phyloP scores from a whole-genome alignment of 2,797 vertebrate genomes.

The Xenopus petersii region DNA sequence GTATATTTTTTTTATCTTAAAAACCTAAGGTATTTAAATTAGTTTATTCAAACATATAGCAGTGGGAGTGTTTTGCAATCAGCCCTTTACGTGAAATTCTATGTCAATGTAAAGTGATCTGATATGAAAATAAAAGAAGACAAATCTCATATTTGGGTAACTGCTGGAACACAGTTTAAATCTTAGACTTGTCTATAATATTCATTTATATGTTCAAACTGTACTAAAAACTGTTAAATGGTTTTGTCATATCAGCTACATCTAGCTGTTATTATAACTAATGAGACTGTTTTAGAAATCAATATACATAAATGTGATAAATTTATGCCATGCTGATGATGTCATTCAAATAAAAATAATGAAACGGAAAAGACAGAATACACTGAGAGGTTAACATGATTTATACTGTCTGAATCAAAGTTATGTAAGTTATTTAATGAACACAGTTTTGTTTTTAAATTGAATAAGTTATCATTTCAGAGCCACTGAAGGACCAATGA shows the following conservation, averaged over 20 bases:
- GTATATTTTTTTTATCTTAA: no score
- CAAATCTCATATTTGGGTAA: conserved; percentile 77
- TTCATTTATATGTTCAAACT: conserved; percentile 82
- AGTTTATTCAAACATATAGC: no score
- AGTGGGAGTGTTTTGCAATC: no score
- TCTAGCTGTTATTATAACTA: conserved; percentile 94
- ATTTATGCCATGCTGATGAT: conserved; percentile 79
- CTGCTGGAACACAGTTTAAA: conserved; percentile 91
- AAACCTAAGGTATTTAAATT: no score
- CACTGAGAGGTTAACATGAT: conserved; percentile 75
- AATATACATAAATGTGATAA: conserved; percentile 90
- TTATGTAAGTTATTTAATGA: neutral
- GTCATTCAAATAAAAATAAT: conserved; percentile 92
- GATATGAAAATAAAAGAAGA: no score
- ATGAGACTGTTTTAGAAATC: conserved; percentile 92
- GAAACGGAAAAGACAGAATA: conserved; percentile 72
- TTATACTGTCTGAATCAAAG: conserved; percentile 1
- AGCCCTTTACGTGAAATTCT: no score
- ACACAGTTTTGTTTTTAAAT: neutral
- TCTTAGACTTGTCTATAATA: conserved; percentile 86
- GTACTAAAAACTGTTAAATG: conserved; percentile 95
- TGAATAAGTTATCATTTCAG: neutral
- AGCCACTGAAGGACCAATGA: neutral
- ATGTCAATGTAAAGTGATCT: no score
- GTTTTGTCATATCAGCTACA: conserved; percentile 79